Evolutionary conservation across 2,888 invertebrate species (phyloP).

Genomic region (Dugesia japonica): DNA sequence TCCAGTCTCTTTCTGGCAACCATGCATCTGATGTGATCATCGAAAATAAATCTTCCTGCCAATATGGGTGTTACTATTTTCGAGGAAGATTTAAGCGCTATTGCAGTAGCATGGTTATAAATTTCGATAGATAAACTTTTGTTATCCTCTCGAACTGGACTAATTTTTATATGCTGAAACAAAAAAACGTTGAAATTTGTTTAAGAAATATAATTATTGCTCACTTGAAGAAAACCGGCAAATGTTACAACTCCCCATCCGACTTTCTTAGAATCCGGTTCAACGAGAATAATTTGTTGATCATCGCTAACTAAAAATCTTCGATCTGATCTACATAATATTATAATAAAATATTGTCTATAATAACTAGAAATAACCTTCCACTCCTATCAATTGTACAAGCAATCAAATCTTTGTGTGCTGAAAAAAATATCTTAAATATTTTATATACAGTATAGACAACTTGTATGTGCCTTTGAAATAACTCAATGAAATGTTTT

Average conservation of each 20-base stretch:
- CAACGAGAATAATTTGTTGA: conserved; percentile 75
- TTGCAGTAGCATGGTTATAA: background rate
- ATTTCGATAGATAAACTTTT: background rate
- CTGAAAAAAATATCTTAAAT: background rate
- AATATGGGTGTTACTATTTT: background rate
- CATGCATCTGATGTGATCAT: conserved; percentile 96
- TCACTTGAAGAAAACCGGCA: conserved; percentile 66
- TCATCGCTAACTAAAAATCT: conserved; percentile 89
- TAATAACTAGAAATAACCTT: background rate
- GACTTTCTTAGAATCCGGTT: conserved; percentile 77
- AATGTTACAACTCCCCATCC: conserved; percentile 96
- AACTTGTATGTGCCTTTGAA: too few species aligned
- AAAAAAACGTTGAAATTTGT: background rate
- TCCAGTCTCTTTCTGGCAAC: conserved; percentile 75
- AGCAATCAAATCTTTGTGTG: conserved; percentile 22
- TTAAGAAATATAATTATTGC: conserved; percentile 12
- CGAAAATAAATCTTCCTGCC: conserved; percentile 81
- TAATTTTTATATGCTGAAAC: conserved; percentile 25
- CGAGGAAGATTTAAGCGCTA: background rate
- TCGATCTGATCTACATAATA: conserved; percentile 54
- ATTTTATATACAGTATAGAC: too few species aligned
- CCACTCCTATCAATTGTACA: conserved; percentile 7
- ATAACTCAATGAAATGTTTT: too few species aligned
- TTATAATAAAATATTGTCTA: background rate
- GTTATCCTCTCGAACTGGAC: background rate